Evolutionary conservation across 2,797 vertebrate genomes (phyloP).

Genomic region (Philypnodon macrostomus): DNA sequence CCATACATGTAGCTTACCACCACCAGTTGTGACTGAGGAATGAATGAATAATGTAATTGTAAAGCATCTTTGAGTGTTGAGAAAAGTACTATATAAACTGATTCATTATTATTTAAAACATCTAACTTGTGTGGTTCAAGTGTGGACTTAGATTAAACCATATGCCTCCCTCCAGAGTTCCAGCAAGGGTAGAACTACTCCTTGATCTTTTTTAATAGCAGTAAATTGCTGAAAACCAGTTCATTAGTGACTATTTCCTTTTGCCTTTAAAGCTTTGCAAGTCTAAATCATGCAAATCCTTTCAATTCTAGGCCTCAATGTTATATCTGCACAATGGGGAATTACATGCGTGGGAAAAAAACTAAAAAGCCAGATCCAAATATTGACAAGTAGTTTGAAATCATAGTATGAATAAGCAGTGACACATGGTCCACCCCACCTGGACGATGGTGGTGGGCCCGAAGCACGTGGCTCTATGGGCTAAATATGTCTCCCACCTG

Average conservation of each 20-base stretch:
- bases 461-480: constrained; percentile 12
- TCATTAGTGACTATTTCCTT: constrained; percentile 1
- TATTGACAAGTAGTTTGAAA: constrained; percentile 34
- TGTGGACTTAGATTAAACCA: no score
- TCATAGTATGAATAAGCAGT: constrained; percentile 54
- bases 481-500: constrained; percentile 53
- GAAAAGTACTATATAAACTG: no score
- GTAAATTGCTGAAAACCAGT: constrained; percentile 3
- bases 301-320: not conserved
- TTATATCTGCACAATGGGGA: constrained; percentile 7
- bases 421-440: constrained; percentile 49
- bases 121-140: no score
- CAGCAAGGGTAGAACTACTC: no score
- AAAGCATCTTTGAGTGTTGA: no score
- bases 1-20: no score
- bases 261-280: not conserved
- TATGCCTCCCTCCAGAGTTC: no score
- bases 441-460: no score
- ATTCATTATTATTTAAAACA: no score
- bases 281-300: constrained; percentile 5
- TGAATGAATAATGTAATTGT: no score
- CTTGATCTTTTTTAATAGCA: no score
- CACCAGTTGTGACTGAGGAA: no score
- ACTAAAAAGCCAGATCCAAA: constrained; percentile 14
- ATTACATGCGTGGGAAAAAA: not conserved